phyloP scores from a whole-genome alignment of 1,140 invertebrate genomes.

The Acromyrmex heyeri region DNA sequence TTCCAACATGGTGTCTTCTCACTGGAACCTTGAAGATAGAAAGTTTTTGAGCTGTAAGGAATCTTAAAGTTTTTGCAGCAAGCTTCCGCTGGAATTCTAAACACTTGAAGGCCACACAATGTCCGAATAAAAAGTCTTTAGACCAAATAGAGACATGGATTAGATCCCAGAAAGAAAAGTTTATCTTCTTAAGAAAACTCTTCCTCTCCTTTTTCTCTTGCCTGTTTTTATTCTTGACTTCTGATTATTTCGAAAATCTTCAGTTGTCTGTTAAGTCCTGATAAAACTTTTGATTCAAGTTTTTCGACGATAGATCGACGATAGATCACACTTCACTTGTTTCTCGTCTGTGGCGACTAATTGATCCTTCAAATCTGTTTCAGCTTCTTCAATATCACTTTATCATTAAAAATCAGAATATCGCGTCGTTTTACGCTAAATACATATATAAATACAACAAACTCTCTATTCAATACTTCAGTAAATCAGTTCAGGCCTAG shows the following conservation, averaged over 20 bases:
- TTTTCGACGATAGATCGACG: neutral
- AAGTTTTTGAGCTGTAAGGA: conserved; percentile 18
- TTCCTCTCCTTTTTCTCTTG: neutral
- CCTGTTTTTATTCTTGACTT: neutral
- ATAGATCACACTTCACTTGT: neutral
- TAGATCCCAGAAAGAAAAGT: conserved; percentile 2
- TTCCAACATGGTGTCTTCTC: conserved; percentile 74
- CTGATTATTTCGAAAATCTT: neutral
- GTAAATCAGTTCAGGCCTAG: neutral
- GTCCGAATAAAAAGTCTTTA: conserved; percentile 1
- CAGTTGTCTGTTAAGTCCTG: neutral
- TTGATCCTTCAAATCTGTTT: neutral
- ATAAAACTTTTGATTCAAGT: neutral
- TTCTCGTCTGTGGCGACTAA: neutral
- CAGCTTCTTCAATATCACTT: neutral
- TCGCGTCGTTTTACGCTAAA: neutral
- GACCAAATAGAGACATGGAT: too few species aligned
- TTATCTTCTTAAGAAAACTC: neutral
- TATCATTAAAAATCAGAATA: neutral
- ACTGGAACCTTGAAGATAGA: neutral
- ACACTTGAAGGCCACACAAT: conserved; percentile 37
- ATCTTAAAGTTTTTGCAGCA: conserved; percentile 4
- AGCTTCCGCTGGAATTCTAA: neutral
- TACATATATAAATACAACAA: neutral
- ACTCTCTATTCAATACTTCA: neutral